A percentile compares a stretch with the other conserved stretches of the same genome.
Conservation (phyloP, 2,113 vertebrate species). For the Ceyx cyanopectus region DNA sequence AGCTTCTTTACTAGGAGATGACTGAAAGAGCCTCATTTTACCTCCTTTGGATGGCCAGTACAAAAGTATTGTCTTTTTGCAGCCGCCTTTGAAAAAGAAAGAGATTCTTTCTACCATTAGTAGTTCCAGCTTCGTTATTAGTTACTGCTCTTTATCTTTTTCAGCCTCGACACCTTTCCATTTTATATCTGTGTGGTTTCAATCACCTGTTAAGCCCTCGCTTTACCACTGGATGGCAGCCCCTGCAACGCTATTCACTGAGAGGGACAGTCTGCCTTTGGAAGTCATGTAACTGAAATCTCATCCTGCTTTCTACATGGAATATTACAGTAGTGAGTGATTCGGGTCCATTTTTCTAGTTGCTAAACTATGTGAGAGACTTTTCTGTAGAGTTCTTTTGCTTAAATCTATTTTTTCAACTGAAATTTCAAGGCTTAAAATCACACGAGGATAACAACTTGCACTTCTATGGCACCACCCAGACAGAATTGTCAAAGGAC, state of each 20-base stretch:
- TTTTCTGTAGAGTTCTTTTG: not conserved
- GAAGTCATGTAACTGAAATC: rapidly evolving
- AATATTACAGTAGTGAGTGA: not conserved
- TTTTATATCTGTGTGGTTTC: not conserved
- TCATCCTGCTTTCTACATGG: not conserved
- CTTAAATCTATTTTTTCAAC: not conserved
- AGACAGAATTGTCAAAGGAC: not conserved
- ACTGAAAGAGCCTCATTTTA: not conserved
- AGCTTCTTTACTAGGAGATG: not conserved
- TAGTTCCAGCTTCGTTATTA: not conserved
- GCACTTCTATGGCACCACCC: not conserved
- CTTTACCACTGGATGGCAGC: conserved; percentile 48
- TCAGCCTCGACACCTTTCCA: not conserved
- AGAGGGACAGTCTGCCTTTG: not conserved
- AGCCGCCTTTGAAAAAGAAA: not conserved
- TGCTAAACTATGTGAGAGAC: not conserved
- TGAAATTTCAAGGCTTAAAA: not conserved
- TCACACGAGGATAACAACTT: not conserved
- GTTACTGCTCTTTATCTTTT: not conserved
- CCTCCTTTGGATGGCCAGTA: not conserved
- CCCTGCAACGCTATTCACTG: not conserved
- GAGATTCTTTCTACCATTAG: not conserved
- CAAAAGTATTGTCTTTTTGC: not conserved
- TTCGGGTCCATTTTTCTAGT: not conserved
- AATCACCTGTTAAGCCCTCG: not conserved